Evolutionary conservation across 2,113 vertebrate species (phyloP).

Genomic region (Forbesichthys agassizii): DNA sequence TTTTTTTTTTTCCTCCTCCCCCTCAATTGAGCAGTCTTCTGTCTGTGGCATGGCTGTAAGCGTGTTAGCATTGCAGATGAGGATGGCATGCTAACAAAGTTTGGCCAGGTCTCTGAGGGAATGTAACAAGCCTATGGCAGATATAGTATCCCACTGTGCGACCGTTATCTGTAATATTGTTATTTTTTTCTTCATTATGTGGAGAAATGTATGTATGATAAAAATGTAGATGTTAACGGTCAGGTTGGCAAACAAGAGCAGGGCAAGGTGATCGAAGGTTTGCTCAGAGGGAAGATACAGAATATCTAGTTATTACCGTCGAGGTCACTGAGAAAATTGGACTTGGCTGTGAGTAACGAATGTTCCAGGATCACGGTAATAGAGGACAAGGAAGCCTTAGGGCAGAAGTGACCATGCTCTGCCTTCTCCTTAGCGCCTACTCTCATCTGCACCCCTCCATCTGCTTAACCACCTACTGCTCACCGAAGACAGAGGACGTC

Average conservation of each 20-base stretch:
- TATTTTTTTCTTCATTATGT: conserved; percentile 16
- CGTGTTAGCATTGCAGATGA: conserved; percentile 43
- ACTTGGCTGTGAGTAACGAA: conserved; percentile 23
- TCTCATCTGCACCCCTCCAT: not conserved
- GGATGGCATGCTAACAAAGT: conserved; percentile 1
- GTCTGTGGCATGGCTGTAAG: conserved; percentile 14
- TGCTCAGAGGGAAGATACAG: conserved; percentile 36
- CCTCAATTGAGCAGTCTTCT: conserved; percentile 19
- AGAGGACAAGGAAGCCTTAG: conserved; percentile 23
- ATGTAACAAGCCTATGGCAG: conserved; percentile 16
- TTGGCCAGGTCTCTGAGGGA: conserved; percentile 25
- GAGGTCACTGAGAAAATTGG: conserved; percentile 30
- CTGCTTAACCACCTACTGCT: not conserved
- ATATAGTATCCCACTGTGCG: conserved; percentile 3
- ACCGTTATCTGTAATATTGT: conserved; percentile 7
- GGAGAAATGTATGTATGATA: not conserved
- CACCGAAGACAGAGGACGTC: not conserved
- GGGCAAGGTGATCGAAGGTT: conserved; percentile 27
- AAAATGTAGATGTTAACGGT: conserved; percentile 16
- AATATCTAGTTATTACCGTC: conserved; percentile 33
- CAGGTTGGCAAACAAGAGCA: conserved; percentile 26
- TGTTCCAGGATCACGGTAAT: conserved; percentile 20
- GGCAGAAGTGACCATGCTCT: conserved; percentile 26
- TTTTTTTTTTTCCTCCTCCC: conserved; percentile 13
- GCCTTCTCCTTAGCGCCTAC: conserved; percentile 12